These are phyloP conservation scores for Ptychoptera albimana DNA, from an alignment of 2,888 invertebrate genomes.

Conservation along the genomic window DNA sequence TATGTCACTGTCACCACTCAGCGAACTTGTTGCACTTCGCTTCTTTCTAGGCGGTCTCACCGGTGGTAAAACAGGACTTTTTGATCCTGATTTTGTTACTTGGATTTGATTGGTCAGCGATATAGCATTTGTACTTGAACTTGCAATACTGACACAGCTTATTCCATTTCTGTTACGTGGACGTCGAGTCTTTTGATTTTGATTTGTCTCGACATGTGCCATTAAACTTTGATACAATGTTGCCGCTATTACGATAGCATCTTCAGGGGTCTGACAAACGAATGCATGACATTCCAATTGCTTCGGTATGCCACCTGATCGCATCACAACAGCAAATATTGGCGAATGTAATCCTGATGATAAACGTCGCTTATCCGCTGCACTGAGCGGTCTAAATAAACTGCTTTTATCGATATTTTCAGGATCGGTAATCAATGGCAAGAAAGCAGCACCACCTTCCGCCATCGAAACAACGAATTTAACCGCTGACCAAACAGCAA, in stretches of 20 bases:
- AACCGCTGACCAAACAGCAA: conserved; percentile 86
- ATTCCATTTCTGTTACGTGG: conserved; percentile 57
- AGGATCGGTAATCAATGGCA: conserved; percentile 71
- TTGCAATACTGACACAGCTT: conserved; percentile 59
- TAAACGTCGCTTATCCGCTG: conserved; percentile 24
- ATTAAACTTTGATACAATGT: conserved; percentile 79
- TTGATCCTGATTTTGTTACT: conserved; percentile 21
- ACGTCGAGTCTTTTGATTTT: conserved; percentile 32
- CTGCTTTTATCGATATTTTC: conserved; percentile 59
- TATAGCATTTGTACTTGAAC: conserved; percentile 35
- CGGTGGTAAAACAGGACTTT: conserved; percentile 9
- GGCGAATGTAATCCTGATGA: conserved; percentile 52
- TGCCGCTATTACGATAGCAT: conserved; percentile 82
- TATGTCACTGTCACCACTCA: conserved; percentile 44
- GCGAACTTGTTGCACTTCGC: conserved; percentile 43
- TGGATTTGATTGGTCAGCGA: conserved; percentile 18
- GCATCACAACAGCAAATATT: conserved; percentile 81
- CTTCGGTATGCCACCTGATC: conserved; percentile 55
- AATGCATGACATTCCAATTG: conserved; percentile 82
- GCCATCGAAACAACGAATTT: conserved; percentile 58
- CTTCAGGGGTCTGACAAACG: conserved; percentile 76
- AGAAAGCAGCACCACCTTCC: conserved; percentile 51
- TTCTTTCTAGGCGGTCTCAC: conserved; percentile 60
- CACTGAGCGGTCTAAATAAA: conserved; percentile 37
- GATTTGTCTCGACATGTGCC: conserved; percentile 50